Base-by-base conservation (phyloP, 2,888 invertebrate genomes). In the Dicyrtoma fusca region DNA sequence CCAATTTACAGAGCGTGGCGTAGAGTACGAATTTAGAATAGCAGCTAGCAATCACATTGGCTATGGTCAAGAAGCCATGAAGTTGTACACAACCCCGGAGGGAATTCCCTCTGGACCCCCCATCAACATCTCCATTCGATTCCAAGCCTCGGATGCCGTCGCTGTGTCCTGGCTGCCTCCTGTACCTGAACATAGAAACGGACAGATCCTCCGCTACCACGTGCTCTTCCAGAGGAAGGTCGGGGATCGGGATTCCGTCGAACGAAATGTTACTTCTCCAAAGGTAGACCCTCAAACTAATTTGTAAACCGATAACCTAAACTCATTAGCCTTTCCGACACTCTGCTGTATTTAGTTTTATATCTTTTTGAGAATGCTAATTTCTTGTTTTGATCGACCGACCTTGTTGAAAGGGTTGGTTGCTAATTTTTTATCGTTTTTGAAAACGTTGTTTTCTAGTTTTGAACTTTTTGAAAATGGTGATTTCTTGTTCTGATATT, bases 1-100 rank as follows among this genome's bases (percentile, higher is more conserved):
- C n/a, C 23, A 64, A 77, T 70, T 72, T 81, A 77, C 81, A 85
- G 97, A 96, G 84, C 88, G 93, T 77, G 97, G 97, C 0, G 93
- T 95, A 0, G 92, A 92, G 81, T 99, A 99, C 84, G 97, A 98
- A 84, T 97, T 98, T 83, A 88, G 96, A 76, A 90, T 99, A n/a
- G 92, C 96, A 13, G 99, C 97, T 6, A 91, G 91, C 83, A 99
- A 99, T 85, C 90, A 92, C 79, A 93, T 97, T 69, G 98, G 97
- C 69, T 91, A 91, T 81, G 97, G 98, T 8, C 95, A 97, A 84
- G 96, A 98, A 83, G 92, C 92, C 0, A 92, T 97, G 1, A 92
- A 92, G 82, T 92, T 91, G 81, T 91, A 95, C 86, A 88, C 90
- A 69, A 98, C 97, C 0, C 97, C 97, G 0, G 97, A 97, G 86